phyloP scores from a whole-genome alignment of 2,888 invertebrate genomes.

The Acleris laterana region DNA sequence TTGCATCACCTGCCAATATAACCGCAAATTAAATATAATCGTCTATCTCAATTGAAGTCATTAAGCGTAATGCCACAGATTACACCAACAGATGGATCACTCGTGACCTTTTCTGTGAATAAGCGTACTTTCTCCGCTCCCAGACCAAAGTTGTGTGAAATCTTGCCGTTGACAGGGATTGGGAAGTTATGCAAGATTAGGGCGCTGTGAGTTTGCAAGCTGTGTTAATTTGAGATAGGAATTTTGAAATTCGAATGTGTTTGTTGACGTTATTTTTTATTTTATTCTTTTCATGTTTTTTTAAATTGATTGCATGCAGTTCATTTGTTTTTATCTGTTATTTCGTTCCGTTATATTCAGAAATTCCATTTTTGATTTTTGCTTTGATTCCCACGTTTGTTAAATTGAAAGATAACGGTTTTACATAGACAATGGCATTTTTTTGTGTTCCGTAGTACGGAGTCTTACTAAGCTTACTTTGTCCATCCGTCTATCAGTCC shows the following conservation, averaged over 20 bases:
- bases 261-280: too few relatives aligned
- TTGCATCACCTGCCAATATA: background rate
- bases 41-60: constrained; percentile 11
- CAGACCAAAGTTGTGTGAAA: constrained; percentile 18
- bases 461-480: too few relatives aligned
- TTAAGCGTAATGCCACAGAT: constrained; percentile 20
- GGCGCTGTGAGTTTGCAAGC: constrained; percentile 23
- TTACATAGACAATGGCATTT: too few relatives aligned
- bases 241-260: background rate
- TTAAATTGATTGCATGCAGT: too few relatives aligned
- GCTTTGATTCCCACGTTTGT: too few relatives aligned
- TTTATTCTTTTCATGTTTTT: too few relatives aligned
- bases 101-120: constrained; percentile 14
- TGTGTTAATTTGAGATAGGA: constrained; percentile 21
- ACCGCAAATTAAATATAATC: constrained; percentile 5
- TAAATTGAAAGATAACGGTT: too few relatives aligned
- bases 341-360: too few relatives aligned
- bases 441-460: too few relatives aligned
- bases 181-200: constrained; percentile 29
- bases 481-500: too few relatives aligned
- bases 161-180: constrained; percentile 17
- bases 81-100: constrained; percentile 4
- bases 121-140: constrained; percentile 22
- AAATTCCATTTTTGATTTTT: too few relatives aligned
- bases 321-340: too few relatives aligned